phyloP scores from a whole-genome alignment of 2,113 vertebrate species.

The Semnornis frantzii region DNA sequence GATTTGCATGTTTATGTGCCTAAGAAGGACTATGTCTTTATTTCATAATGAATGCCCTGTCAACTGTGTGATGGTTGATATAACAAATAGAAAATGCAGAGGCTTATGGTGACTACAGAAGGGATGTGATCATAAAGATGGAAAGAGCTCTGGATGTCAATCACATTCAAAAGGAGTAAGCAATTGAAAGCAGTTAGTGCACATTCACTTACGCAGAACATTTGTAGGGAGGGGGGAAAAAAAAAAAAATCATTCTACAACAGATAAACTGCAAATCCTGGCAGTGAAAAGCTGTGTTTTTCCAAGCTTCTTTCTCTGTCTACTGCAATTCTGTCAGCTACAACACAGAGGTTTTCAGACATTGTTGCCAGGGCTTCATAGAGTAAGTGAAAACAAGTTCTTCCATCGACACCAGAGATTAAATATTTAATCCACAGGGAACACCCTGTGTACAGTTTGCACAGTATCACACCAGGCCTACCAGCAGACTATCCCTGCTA shows the following conservation, averaged over 20 bases:
- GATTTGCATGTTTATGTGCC: not conserved
- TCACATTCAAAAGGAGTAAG: not conserved
- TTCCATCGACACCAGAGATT: not conserved
- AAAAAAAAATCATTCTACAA: not conserved
- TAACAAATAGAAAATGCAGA: not conserved
- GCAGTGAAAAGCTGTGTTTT: not conserved
- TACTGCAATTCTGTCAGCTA: not conserved
- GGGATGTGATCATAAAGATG: not conserved
- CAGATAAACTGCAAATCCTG: not conserved
- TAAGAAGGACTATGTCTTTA: not conserved
- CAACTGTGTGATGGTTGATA: not conserved
- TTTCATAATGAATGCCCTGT: not conserved
- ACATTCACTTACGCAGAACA: not conserved
- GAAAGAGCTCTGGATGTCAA: not conserved
- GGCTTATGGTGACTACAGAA: not conserved
- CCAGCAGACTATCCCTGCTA: fast-evolving
- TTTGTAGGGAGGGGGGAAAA: not conserved
- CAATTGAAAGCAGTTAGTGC: not conserved
- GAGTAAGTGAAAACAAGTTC: not conserved
- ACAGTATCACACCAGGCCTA: not conserved
- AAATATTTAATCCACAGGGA: not conserved
- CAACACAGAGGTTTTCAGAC: not conserved
- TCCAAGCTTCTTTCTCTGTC: not conserved
- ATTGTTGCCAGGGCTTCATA: not conserved
- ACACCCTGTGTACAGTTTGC: not conserved